Evolutionary conservation across 2,113 vertebrate species (phyloP).

Genomic region (Polypterus bichir): DNA sequence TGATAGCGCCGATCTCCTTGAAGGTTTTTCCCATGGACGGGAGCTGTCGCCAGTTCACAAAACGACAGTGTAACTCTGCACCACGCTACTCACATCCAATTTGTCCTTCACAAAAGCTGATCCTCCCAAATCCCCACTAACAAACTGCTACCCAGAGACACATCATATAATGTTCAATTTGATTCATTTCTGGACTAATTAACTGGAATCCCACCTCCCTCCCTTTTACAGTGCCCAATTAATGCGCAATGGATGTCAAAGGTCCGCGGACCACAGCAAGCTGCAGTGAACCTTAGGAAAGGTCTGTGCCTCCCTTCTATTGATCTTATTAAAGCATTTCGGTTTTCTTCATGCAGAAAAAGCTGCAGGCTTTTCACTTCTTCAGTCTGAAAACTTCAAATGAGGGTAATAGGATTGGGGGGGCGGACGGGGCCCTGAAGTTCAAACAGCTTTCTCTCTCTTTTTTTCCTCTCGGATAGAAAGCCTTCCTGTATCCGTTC

Average conservation of each 20-base stretch:
- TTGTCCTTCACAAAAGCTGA: conserved; percentile 81
- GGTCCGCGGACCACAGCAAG: conserved; percentile 58
- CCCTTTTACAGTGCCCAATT: conserved; percentile 78
- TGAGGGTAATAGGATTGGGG: conserved; percentile 58
- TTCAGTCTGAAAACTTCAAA: conserved; percentile 43
- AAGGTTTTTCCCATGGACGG: conserved; percentile 68
- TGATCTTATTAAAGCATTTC: conserved; percentile 74
- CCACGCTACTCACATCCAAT: conserved; percentile 81
- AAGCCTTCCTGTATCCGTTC: too few relatives aligned
- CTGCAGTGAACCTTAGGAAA: conserved; percentile 60
- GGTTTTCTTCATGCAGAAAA: conserved; percentile 37
- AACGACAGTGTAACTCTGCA: conserved; percentile 71
- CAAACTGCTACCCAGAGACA: conserved; percentile 64
- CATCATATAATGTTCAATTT: conserved; percentile 72
- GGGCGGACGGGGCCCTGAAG: too few relatives aligned
- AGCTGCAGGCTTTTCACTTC: conserved; percentile 48
- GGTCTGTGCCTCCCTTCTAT: conserved; percentile 64
- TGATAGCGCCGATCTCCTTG: conserved; percentile 59
- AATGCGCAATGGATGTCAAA: conserved; percentile 71
- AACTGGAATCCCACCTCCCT: conserved; percentile 77
- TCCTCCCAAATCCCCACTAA: conserved; percentile 50
- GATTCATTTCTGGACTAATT: conserved; percentile 87
- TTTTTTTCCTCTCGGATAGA: too few relatives aligned
- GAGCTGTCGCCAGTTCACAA: conserved; percentile 75
- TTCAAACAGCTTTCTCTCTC: background rate